These are phyloP conservation scores for Corythornis madagascariensis DNA, from an alignment of 2,113 vertebrate species.

Conservation along the genomic window DNA sequence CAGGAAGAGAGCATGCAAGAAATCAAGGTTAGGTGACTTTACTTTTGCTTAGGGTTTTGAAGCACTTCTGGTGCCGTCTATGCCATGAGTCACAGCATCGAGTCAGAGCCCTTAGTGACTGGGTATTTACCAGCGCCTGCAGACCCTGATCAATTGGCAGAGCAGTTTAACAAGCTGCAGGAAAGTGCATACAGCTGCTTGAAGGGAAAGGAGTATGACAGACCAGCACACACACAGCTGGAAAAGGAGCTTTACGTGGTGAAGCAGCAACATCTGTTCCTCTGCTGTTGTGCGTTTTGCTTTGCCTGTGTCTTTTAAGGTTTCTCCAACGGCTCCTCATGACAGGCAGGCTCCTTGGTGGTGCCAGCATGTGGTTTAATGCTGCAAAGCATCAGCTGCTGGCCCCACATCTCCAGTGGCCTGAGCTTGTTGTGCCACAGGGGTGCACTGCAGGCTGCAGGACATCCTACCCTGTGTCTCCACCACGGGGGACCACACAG, in stretches of 20 bases:
- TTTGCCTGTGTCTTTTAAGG: background rate
- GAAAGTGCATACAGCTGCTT: background rate
- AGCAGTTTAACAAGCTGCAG: background rate
- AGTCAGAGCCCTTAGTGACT: background rate
- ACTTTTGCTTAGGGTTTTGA: background rate
- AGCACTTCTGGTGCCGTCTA: background rate
- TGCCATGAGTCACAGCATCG: background rate
- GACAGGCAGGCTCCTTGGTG: background rate
- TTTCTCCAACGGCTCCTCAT: background rate
- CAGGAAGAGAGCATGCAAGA: background rate
- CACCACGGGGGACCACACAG: background rate
- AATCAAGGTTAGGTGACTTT: background rate
- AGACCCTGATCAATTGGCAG: background rate
- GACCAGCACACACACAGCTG: background rate
- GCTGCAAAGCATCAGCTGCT: background rate
- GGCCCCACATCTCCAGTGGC: accelerated
- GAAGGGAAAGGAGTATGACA: background rate
- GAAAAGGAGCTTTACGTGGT: background rate
- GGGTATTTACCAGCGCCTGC: background rate
- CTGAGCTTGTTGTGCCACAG: background rate
- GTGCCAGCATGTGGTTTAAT: background rate
- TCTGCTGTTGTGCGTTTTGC: background rate
- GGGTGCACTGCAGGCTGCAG: background rate
- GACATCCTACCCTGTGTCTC: background rate
- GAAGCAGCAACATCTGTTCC: accelerated